Percentiles rank a stretch among this genome's conserved stretches.
phyloP scores from a whole-genome alignment of 2,797 vertebrate species.

The Halcyon chelicuti region DNA sequence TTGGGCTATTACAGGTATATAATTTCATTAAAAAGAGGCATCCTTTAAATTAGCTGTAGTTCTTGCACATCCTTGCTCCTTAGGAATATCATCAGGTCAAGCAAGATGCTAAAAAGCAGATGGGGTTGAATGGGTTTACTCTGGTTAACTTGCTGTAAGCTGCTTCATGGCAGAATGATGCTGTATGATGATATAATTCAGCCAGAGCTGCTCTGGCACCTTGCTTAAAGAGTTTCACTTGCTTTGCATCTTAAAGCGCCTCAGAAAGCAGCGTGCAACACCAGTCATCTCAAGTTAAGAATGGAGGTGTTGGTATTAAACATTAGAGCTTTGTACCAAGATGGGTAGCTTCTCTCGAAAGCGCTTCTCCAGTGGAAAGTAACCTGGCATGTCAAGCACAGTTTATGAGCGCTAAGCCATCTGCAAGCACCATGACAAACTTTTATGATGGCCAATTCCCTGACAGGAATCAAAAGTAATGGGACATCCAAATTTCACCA shows the following conservation, averaged over 20 bases:
- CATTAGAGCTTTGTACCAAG: neutral
- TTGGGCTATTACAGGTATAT: neutral
- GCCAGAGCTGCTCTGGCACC: neutral
- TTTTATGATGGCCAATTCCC: neutral
- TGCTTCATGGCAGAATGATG: neutral
- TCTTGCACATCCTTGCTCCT: neutral
- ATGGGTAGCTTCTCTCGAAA: neutral
- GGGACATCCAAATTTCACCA: constrained; percentile 22
- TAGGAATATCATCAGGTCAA: neutral
- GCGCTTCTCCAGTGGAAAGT: neutral
- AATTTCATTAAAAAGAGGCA: neutral
- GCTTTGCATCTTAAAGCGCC: neutral
- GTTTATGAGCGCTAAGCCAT: neutral
- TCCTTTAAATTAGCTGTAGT: neutral
- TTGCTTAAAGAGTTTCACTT: neutral
- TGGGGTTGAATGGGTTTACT: neutral
- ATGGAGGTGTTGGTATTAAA: neutral
- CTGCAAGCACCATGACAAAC: neutral
- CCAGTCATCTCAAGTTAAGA: neutral
- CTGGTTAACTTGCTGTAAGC: neutral
- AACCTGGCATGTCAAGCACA: neutral
- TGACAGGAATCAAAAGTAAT: constrained; percentile 21
- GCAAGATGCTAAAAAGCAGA: neutral
- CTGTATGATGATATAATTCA: neutral
- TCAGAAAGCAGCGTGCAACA: neutral